Base-by-base conservation (phyloP, 2,888 invertebrate species). In the Caenorhabditis japonica region DNA sequence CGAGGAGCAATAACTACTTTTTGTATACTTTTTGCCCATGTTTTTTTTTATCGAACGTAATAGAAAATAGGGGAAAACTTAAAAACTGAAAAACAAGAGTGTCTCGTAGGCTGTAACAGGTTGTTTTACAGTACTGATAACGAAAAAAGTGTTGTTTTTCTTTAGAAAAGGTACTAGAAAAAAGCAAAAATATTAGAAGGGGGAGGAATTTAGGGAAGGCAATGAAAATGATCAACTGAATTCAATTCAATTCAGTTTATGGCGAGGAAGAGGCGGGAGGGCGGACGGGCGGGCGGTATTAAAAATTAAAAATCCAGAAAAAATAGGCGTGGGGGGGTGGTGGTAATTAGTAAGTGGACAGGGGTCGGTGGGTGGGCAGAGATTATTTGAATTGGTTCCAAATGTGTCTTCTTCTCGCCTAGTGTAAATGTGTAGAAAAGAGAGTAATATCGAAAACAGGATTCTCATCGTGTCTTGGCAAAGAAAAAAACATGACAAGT, bases 381-480 rank as follows among this genome's bases (percentile, higher is more conserved):
- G 64, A 47, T 64, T 64, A 64, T 64, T 64, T 64, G 64, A 64
- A 64, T 64, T 64, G 64, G 64, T 64, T 64, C 55, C 47, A 33
- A 44, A 59, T 43, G 52, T 61, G 43, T 43, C 51, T 44, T 43
- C 41, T 51, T 47, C 51, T 12, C 33, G 33, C 33, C 33, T 15
- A 12, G 15, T n/a, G 15, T n/a, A 38, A 38, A 38, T 4, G n/a
- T 38, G 38, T n/a, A 15, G 38, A 38, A 15, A 15, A 38, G 27
- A 49, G 47, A 66, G 55, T 55, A 47, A 53, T 62, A 62, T 49
- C 43, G 53, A 62, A 53, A 55, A 62, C 62, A 39, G 62, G 53
- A 62, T 64, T 60, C 10, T 15, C 33, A 17, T 60, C 33, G 10
- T 30, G 10, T 44, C 21, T 55, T 21, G n/a, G 30, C 15, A 25